Percentiles rank a stretch among this genome's conserved stretches.
Evolutionary conservation across 2,888 invertebrate genomes (phyloP).

Genomic region (Dasypolia templi): DNA sequence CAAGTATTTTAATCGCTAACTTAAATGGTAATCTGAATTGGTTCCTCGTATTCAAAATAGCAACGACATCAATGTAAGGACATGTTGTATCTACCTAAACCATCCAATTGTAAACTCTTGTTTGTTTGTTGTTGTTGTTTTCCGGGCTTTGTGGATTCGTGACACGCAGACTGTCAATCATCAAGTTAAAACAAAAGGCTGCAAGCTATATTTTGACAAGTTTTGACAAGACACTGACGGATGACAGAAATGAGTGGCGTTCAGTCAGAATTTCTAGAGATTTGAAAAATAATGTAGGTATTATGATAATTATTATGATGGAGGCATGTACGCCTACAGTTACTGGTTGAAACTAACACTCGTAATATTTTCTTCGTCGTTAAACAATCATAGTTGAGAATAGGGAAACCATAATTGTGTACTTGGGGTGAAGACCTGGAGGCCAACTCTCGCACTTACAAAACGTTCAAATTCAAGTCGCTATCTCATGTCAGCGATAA

Average conservation of each 20-base stretch:
- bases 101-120: not conserved
- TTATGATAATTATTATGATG: too few relatives aligned
- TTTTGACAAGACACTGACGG: not conserved
- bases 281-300: not conserved
- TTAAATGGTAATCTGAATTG: constrained; percentile 30
- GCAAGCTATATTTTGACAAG: not conserved
- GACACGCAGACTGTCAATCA: not conserved
- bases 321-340: too few relatives aligned
- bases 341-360: too few relatives aligned
- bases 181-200: not conserved
- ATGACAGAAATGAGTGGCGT: too few relatives aligned
- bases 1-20: constrained; percentile 43
- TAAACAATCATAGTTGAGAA: too few relatives aligned
- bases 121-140: too few relatives aligned
- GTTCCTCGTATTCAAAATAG: constrained; percentile 42
- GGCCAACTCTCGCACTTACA: too few relatives aligned
- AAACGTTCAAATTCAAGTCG: too few relatives aligned
- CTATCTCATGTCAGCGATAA: too few relatives aligned
- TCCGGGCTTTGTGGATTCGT: not conserved
- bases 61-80: constrained; percentile 24
- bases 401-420: too few relatives aligned
- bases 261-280: not conserved
- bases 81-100: not conserved
- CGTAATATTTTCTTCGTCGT: too few relatives aligned
- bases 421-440: too few relatives aligned